These are phyloP conservation scores for Hetaerina titia DNA, from an alignment of 2,888 invertebrate species.

Conservation along the genomic window DNA sequence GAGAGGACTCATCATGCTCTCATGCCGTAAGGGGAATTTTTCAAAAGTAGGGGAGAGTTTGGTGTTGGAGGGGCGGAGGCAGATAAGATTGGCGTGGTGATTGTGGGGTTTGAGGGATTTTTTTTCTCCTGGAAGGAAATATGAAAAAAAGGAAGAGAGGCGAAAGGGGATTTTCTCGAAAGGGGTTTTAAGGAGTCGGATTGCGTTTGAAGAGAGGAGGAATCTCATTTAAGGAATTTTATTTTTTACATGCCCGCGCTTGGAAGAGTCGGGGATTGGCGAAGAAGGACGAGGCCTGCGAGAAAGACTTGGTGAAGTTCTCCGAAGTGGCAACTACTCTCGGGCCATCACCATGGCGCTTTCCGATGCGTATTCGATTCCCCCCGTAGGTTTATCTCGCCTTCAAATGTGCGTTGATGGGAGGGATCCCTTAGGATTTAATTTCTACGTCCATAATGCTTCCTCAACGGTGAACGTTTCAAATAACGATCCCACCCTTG, in stretches of 20 bases:
- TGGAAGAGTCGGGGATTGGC: neutral
- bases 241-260: neutral
- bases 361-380: neutral
- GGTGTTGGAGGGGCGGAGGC: neutral
- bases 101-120: constrained; percentile 46
- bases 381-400: neutral
- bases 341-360: constrained; percentile 24
- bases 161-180: constrained; percentile 59
- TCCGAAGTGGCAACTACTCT: constrained; percentile 47
- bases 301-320: constrained; percentile 21
- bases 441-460: neutral
- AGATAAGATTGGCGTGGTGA: constrained; percentile 61
- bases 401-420: neutral
- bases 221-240: constrained; percentile 61
- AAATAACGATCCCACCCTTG: neutral
- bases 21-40: neutral
- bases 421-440: neutral
- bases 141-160: constrained; percentile 54
- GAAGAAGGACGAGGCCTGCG: neutral
- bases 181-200: constrained; percentile 65
- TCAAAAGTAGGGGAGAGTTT: constrained; percentile 6
- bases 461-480: neutral
- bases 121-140: constrained; percentile 50
- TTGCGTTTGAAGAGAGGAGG: constrained; percentile 64
- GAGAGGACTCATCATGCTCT: too few relatives aligned